Evolutionary conservation across 2,113 vertebrate species (phyloP).

Genomic region (Sitta europaea): DNA sequence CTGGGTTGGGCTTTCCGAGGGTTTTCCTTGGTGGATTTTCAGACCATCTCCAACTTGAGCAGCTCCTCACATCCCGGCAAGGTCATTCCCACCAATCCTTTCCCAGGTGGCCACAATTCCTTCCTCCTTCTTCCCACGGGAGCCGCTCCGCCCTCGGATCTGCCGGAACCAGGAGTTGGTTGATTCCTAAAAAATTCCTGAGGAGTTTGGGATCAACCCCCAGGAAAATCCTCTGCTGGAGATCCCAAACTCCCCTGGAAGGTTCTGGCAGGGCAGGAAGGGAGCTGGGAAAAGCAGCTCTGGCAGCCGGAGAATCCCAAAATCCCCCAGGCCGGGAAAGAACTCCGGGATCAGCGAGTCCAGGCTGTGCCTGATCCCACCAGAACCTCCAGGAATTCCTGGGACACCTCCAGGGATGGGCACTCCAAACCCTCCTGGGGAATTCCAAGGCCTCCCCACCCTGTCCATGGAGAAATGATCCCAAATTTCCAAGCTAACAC

Average conservation of each 20-base stretch:
- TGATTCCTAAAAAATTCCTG: not conserved
- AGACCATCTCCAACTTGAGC: not conserved
- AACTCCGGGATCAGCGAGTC: accelerated
- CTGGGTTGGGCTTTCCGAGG: not conserved
- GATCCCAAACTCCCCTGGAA: not conserved
- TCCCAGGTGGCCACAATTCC: not conserved
- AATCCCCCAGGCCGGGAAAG: not conserved
- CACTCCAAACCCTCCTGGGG: not conserved
- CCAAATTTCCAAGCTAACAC: not conserved
- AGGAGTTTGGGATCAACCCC: not conserved
- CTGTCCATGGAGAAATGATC: not conserved
- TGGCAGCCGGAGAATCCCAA: not conserved
- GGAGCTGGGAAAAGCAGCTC: not conserved
- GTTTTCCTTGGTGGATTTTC: not conserved
- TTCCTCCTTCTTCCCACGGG: not conserved
- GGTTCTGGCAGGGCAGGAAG: not conserved
- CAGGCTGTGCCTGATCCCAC: not conserved
- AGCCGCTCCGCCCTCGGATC: not conserved
- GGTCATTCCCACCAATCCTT: not conserved
- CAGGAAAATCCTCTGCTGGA: not conserved
- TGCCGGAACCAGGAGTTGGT: not conserved
- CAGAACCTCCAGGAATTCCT: not conserved
- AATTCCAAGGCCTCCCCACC: accelerated
- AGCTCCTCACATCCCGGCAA: not conserved
- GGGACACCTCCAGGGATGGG: not conserved